Percentiles rank a stretch among this genome's conserved stretches.
These are phyloP conservation scores for Anarsia innoxiella DNA, from an alignment of 2,888 invertebrate genomes.

Conservation along the genomic window DNA sequence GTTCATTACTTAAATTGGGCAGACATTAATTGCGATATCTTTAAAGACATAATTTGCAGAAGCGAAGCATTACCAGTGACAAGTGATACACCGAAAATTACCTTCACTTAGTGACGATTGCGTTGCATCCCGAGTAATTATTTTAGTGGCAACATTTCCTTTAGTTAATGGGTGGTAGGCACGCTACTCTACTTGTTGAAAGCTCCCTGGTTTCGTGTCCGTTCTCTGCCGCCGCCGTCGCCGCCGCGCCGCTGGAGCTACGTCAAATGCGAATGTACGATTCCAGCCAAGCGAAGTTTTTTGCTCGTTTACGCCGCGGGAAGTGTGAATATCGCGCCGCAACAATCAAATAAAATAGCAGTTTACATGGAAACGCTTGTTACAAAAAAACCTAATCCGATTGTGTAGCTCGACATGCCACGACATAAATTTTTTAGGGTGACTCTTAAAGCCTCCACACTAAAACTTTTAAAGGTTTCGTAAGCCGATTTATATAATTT, in stretches of 20 bases:
- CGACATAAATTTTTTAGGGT: conserved; percentile 24
- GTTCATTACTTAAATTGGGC: no score
- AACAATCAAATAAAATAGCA: conserved; percentile 33
- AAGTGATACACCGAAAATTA: background rate
- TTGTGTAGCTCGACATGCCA: conserved; percentile 13
- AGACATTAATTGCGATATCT: no score
- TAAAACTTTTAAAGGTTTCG: conserved; percentile 36
- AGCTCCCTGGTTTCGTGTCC: conserved; percentile 35
- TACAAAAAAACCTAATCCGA: conserved; percentile 25
- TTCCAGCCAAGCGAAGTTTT: conserved; percentile 29
- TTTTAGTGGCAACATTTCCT: conserved; percentile 29
- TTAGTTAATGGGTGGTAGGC: conserved; percentile 27
- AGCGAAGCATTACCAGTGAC: no score
- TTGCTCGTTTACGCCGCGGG: conserved; percentile 35
- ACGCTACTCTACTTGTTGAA: conserved; percentile 32
- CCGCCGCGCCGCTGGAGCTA: conserved; percentile 21
- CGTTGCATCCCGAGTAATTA: conserved; percentile 26
- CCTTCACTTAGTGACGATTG: conserved; percentile 15
- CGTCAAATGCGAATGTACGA: conserved; percentile 37
- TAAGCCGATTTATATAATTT: conserved; percentile 48
- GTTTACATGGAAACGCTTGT: conserved; percentile 21
- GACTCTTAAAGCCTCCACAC: conserved; percentile 25
- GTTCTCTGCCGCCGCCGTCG: no score
- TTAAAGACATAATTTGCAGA: no score
- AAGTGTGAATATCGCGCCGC: conserved; percentile 52